Base-by-base conservation (phyloP, 2,113 vertebrate genomes). In the Ochotona princeps region DNA sequence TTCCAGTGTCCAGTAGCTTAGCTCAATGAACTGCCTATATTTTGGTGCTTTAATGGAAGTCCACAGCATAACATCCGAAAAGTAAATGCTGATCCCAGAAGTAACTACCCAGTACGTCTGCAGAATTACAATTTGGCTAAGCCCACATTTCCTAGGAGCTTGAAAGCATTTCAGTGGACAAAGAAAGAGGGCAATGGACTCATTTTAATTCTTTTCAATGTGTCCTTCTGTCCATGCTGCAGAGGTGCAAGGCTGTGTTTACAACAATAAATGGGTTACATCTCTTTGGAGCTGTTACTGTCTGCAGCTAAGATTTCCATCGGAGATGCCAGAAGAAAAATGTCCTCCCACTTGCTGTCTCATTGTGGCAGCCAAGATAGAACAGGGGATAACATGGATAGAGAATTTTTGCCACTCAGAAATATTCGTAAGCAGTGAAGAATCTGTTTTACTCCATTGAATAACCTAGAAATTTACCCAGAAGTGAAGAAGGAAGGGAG, bases 111-210 rank as follows among this genome's bases (percentile, higher is more conserved):
- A 15, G 75, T 72, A 14, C 61, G 51, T 51, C 21, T 30, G 18
- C 1, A 54, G 14, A 26, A 8, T 80, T 80, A 89, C 20, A 67
- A 7, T 79, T 86, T 92, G 54, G 35, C 80, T 80, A 81, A 73
- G 44, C 69, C 1, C 8, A 20, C 44, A 57, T 92, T n/a, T 67
- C 1, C 0, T 61, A 60, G n/a, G 57, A 65, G 51, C 3, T 67
- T 85, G 44, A 79, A 93, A 80, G 85, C n/a, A 85, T 89, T 87
- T 85, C 79, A 75, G 54, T 86, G 70, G 75, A 63, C 90, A 60
- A 74, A 78, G 61, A 88, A 44, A 88, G 69, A 80, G 61, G 5
- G 28, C 73, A 28, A 21, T 87, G 92, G 38, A 18, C 44, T 66
- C 80, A 86, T 89, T 89, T 20, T 9, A 72, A 63, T 89, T 72